These are phyloP conservation scores for Benitochromis conjunctus DNA, from an alignment of 2,113 vertebrate genomes.

Conservation along the genomic window DNA sequence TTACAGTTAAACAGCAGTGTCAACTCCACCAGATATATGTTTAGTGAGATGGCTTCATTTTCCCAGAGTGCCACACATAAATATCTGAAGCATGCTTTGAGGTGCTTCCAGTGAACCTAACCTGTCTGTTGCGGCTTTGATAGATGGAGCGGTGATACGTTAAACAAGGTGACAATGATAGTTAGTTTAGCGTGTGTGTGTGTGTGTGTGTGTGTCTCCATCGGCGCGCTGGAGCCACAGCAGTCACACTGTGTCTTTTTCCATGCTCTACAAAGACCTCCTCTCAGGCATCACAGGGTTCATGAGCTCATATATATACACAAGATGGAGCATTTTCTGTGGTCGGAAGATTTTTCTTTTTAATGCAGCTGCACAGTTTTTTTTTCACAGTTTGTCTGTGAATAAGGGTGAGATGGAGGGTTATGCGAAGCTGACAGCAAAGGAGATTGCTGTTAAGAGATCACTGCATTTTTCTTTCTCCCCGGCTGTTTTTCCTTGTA, in stretches of 20 bases:
- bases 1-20: slow-evolving; percentile 50
- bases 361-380: slow-evolving; percentile 30
- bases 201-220: neutral
- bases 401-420: slow-evolving; percentile 56
- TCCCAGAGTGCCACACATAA: slow-evolving; percentile 14
- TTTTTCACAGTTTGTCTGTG: slow-evolving; percentile 27
- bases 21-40: slow-evolving; percentile 41
- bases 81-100: slow-evolving; percentile 17
- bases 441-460: slow-evolving; percentile 66
- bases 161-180: slow-evolving; percentile 14
- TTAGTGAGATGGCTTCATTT: slow-evolving; percentile 49
- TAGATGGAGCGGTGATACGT: slow-evolving; percentile 15
- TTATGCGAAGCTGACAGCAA: slow-evolving; percentile 56
- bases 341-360: slow-evolving; percentile 38
- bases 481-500: slow-evolving; percentile 19
- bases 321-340: slow-evolving; percentile 29
- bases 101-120: slow-evolving; percentile 10
- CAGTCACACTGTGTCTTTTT: neutral
- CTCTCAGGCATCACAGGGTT: slow-evolving; percentile 34
- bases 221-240: neutral
- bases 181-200: neutral
- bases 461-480: slow-evolving; percentile 55
- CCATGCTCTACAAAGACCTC: slow-evolving; percentile 19
- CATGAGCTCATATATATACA: slow-evolving; percentile 30
- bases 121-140: slow-evolving; percentile 8